phyloP scores from a whole-genome alignment of 2,113 vertebrate species.

The Pheucticus melanocephalus region DNA sequence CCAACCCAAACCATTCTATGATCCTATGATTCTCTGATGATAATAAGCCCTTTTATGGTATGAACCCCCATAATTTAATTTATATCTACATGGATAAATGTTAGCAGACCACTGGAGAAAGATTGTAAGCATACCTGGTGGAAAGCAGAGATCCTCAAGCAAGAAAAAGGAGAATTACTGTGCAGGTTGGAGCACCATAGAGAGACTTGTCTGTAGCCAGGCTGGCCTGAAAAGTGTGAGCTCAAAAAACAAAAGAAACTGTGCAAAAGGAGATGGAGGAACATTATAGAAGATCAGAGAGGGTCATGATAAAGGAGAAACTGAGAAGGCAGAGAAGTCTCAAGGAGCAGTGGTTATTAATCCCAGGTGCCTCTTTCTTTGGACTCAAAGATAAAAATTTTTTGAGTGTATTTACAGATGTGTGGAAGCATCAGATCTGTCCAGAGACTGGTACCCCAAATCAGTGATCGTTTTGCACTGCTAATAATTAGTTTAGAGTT shows the following conservation, averaged over 20 bases:
- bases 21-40: background rate
- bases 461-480: background rate
- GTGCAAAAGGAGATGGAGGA: background rate
- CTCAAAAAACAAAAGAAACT: background rate
- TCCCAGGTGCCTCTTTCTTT: background rate
- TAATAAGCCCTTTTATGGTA: background rate
- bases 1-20: rapidly evolving
- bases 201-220: background rate
- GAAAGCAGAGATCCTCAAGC: background rate
- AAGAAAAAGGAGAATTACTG: background rate
- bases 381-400: background rate
- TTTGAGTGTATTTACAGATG: background rate
- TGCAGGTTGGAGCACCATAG: background rate
- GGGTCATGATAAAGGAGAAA: background rate
- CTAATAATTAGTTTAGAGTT: background rate
- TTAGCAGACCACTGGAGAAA: background rate
- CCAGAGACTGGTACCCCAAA: background rate
- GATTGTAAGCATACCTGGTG: background rate
- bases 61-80: background rate
- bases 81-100: background rate
- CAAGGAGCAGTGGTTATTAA: background rate
- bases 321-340: background rate
- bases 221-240: background rate
- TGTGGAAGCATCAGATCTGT: background rate
- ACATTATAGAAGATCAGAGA: background rate